phyloP scores from a whole-genome alignment of 1,140 invertebrate species.

The Leptinotarsa undecemlineata region DNA sequence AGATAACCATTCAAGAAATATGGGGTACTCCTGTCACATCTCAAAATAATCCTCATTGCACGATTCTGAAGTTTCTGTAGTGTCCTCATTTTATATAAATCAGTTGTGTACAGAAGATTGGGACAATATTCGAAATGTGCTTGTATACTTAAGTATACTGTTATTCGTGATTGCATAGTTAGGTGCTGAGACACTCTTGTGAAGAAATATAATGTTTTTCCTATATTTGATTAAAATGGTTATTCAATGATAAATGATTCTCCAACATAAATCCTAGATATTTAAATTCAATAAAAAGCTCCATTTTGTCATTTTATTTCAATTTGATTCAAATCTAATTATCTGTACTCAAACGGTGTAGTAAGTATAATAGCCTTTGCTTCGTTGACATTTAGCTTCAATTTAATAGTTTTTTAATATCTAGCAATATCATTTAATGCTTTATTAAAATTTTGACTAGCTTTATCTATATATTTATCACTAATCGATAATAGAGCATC shows the following conservation, averaged over 20 bases:
- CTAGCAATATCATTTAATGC: neutral
- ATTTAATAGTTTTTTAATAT: neutral
- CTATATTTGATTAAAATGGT: neutral
- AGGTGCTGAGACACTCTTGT: neutral
- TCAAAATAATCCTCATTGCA: constrained; percentile 15
- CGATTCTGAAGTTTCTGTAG: constrained; percentile 9
- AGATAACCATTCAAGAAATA: constrained; percentile 11
- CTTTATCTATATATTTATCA: neutral
- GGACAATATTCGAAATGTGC: constrained; percentile 19
- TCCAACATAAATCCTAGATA: neutral
- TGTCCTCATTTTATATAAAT: neutral
- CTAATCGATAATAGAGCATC: neutral
- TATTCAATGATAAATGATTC: neutral
- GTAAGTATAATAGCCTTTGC: neutral
- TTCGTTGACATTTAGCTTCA: neutral
- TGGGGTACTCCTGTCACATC: constrained; percentile 3
- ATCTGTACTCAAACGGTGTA: neutral
- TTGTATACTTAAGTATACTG: constrained; percentile 16
- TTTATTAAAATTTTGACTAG: neutral
- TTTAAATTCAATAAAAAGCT: neutral
- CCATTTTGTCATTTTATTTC: neutral
- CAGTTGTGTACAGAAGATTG: constrained; percentile 9
- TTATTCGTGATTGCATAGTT: constrained; percentile 12
- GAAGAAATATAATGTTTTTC: neutral
- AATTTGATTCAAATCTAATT: neutral